Base-by-base conservation (phyloP, 2,113 vertebrate genomes). In the Charadrius vociferus region DNA sequence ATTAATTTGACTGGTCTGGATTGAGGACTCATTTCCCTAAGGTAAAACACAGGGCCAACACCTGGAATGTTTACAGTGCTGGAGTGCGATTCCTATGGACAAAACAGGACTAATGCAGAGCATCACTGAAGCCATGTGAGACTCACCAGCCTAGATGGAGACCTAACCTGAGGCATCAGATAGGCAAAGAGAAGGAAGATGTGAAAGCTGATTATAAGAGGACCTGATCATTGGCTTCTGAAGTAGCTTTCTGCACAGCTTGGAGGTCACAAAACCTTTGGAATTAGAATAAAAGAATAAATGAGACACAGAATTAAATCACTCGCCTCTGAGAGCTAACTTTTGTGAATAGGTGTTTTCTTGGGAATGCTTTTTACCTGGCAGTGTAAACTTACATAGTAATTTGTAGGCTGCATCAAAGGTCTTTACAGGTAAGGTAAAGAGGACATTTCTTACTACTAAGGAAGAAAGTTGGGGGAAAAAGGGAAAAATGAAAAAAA, bases 71-170 rank as follows among this genome's bases (percentile, higher is more conserved):
- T 85, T 47, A 22, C 18, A 55, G 26, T 56, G 14, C 15, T 59
- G 20, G 34, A 71, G 1, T 55, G 15, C 3, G 3, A 24, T 59
- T 66, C 26, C n/a, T 36, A 23, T 11, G 18, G 20, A 30, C 23
- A 34, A 89, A 89, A 37, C 6, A 65, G 53, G 21, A 52, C 15
- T 39, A 12, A 27, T 12, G 12, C 12, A 84, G 47, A 41, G 4
- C 0, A 0, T 39, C 43, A 30, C 56, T 80, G 22, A 61, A 82
- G 30, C 3, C 8, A 58, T 29, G 43, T 67, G 30, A 0, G 2
- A 39, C 17, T 79, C 32, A 39, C 21, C 61, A 91, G 52, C 26
- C 10, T 21, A 27, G 55, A 56, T 36, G 73, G 52, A 78, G 17
- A 81, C 29, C 19, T 59, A 50, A 81, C 7, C 30, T 75, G 37